Conservation (phyloP, 2,113 vertebrate species). For the Spermophilus dauricus region DNA sequence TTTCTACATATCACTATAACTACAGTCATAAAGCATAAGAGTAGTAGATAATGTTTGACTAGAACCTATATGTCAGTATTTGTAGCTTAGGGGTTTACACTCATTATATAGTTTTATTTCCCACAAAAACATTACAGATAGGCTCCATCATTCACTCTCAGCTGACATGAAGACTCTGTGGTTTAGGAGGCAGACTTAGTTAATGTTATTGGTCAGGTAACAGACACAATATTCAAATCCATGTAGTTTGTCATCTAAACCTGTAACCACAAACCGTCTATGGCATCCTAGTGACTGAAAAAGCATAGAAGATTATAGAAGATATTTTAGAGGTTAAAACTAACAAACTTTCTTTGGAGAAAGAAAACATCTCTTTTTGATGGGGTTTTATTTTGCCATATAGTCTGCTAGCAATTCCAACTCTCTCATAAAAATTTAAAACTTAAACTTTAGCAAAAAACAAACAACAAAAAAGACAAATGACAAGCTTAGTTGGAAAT, state of each 20-base stretch:
- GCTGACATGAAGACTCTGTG: neutral
- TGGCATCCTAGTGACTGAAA: neutral
- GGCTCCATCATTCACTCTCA: neutral
- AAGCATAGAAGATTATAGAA: neutral
- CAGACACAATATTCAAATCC: neutral
- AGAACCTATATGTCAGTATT: neutral
- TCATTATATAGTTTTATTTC: neutral
- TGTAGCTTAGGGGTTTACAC: neutral
- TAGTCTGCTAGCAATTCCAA: neutral
- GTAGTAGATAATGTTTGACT: neutral
- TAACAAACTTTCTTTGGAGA: neutral
- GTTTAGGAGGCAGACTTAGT: neutral
- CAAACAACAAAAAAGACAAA: neutral
- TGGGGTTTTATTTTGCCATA: neutral
- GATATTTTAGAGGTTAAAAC: neutral
- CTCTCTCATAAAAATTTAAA: constrained; percentile 33
- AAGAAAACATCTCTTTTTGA: neutral
- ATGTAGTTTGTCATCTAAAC: neutral
- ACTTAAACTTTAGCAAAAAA: constrained; percentile 50
- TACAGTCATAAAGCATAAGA: neutral
- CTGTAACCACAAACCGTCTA: neutral
- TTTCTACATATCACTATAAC: too few relatives aligned
- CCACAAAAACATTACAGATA: neutral
- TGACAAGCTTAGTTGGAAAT: constrained; percentile 32
- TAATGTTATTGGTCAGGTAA: neutral